phyloP scores from a whole-genome alignment of 2,888 invertebrate genomes.

The Drosophila histrio region DNA sequence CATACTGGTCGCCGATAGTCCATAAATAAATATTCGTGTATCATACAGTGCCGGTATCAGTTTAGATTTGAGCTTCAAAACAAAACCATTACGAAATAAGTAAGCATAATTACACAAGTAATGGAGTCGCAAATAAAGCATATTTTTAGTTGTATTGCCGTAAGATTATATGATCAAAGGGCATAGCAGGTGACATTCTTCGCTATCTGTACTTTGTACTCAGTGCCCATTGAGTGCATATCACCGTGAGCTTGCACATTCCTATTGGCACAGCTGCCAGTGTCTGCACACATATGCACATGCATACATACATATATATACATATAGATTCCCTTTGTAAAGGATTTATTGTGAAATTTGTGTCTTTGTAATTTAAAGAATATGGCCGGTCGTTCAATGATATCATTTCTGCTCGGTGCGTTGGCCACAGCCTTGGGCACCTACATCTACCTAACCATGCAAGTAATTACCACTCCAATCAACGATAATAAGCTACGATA shows the following conservation, averaged over 20 bases:
- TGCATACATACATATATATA: conserved; percentile 12
- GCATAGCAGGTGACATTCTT: conserved; percentile 9
- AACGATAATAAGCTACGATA: neutral
- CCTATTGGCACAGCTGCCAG: conserved; percentile 22
- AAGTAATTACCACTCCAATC: conserved; percentile 76
- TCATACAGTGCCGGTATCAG: conserved; percentile 49
- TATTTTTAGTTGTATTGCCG: neutral
- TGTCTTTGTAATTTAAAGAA: conserved; percentile 28
- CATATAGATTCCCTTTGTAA: conserved; percentile 1
- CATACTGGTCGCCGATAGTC: too few relatives aligned
- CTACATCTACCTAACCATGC: conserved; percentile 79
- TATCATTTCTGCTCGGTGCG: conserved; percentile 80
- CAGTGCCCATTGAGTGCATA: conserved; percentile 21
- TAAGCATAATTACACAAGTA: conserved; percentile 46
- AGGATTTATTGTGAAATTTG: conserved; percentile 58
- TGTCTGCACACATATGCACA: neutral
- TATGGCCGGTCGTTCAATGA: conserved; percentile 69
- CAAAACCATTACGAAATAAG: conserved; percentile 59
- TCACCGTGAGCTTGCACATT: conserved; percentile 71
- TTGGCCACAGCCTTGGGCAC: conserved; percentile 80
- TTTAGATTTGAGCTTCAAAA: conserved; percentile 37
- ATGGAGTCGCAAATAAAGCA: conserved; percentile 9
- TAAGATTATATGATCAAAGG: conserved; percentile 12
- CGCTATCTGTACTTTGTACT: conserved; percentile 59
- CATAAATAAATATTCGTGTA: conserved; percentile 44